Percentiles rank a stretch among this genome's conserved stretches.
Conservation (phyloP, 1,140 invertebrate genomes). For the Hetaerina americana region DNA sequence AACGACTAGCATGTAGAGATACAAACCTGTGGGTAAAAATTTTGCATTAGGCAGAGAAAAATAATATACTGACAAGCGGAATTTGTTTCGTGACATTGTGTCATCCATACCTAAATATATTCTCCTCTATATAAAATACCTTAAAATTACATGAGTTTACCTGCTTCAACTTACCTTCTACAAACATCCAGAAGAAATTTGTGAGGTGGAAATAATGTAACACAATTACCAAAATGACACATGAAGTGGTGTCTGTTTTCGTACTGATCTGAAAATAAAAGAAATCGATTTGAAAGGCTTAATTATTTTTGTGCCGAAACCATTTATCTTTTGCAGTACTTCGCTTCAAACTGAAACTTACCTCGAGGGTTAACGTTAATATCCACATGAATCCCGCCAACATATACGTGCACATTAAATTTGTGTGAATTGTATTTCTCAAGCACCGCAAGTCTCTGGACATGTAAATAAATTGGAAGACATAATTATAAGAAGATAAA, state of each 20-base stretch:
- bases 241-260: conserved; percentile 46
- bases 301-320: no score
- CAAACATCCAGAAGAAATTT: conserved; percentile 97
- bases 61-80: no score
- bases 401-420: conserved; percentile 77
- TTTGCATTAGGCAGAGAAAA: no score
- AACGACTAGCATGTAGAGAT: conserved; percentile 85
- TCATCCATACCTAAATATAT: no score
- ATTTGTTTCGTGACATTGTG: no score
- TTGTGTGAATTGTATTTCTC: conserved; percentile 81
- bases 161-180: conserved; percentile 73
- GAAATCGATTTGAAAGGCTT: no score
- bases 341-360: no score
- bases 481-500: no score
- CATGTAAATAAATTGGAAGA: no score
- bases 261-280: conserved; percentile 39
- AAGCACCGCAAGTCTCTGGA: conserved; percentile 76
- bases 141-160: no score
- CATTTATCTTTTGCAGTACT: no score
- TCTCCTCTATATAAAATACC: no score
- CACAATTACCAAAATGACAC: conserved; percentile 56
- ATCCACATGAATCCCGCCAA: conserved; percentile 70
- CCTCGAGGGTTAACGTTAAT: conserved; percentile 49
- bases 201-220: conserved; percentile 85
- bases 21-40: conserved; percentile 49